Evolutionary conservation across 2,888 invertebrate genomes (phyloP), one percentile per base, ranked within the genome.

Genomic region (Deilephila elpenor): DNA sequence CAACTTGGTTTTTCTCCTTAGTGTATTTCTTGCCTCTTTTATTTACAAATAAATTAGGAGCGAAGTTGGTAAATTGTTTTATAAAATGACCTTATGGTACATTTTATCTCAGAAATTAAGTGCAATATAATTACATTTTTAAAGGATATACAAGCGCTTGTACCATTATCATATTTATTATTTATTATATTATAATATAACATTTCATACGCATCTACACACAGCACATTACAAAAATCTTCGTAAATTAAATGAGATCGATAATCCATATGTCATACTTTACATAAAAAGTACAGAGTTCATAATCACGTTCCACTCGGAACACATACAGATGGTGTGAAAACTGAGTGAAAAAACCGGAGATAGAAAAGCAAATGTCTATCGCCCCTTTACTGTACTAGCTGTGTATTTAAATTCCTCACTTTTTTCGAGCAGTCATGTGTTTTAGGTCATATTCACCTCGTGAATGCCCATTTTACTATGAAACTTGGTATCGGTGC

Each of bases 261-360:
- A 32, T 14, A 6, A 61, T 32, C 25, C n/a, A 44, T 44, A 14
- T 62, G 8, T 25, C 6, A 44, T 29, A 6, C 25, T 25, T 11
- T 4, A 5, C 19, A 56, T 56, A 14, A 19, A 25, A 56, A 56
- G 25, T 51, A 67, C 5, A 6, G 25, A 14, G 17, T 44, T 14
- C 67, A 67, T 25, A 51, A 67, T 51, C 14, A 25, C 44, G 25
- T 25, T 51, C 6, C 25, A 25, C 25, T 51, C 17, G 51, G 7
- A 64, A 8, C n/a, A 14, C 20, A 17, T 19, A 37, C 37, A 64
- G 37, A 44, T 37, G 44, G 64, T 37, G 17, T 17, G 67, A 51
- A 67, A 51, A 67, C 51, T 51, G 67, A 17, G n/a, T 25, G 14
- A 51, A 51, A 64, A 67, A 67, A 67, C 67, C 67, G 44, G 67